Evolutionary conservation across 30 jellyfish, hydroid and myxozoan genomes (phyloP), one percentile per base, ranked within the genome.

Genomic region (Hydractinia echinata): DNA sequence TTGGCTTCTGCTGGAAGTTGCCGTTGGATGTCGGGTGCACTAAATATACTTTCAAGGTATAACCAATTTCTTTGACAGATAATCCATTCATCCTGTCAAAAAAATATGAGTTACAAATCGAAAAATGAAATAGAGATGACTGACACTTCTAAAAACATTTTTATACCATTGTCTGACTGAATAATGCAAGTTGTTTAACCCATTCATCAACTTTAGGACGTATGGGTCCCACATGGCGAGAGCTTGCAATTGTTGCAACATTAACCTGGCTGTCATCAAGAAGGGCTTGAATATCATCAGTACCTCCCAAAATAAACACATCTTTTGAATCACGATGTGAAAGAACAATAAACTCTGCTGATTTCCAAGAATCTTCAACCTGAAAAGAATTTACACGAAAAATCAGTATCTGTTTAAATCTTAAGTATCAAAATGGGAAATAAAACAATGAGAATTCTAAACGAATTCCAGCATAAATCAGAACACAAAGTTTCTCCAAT

Each of bases 311-410:
- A 4, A 94, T 94, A 80, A 88, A 94, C 7, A 88, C 97, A 81
- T 94, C 99, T 70, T 94, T 94, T 16, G 96, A 81, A 64, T 94
- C 99, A 15, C 96, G 93, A 76, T 94, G 99, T 52, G 96, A 92
- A 61, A 94, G 87, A 15, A 94, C 99, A 18, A 88, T 67, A 62
- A 94, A 94, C 79, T 94, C 99, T 67, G 95, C 82, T 71, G 99
- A 84, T 76, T 94, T 94, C 99, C 99, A 94, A 11, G 96, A 84
- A 84, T 94, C 99, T 82, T 94, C 99, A 76, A 94, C 99, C 99
- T 94, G 50, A 19, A 71, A 67, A 48, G 3, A 21, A 20, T 50
- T 6, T 10, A 71, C 39, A 7, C 61, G 0, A 64, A 64, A 9
- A 64, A 64, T 51, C 4, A 58, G 74, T 64, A 0, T n/a, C 1